phyloP scores from a whole-genome alignment of 2,888 invertebrate species.

The Glaucopsyche alexis region DNA sequence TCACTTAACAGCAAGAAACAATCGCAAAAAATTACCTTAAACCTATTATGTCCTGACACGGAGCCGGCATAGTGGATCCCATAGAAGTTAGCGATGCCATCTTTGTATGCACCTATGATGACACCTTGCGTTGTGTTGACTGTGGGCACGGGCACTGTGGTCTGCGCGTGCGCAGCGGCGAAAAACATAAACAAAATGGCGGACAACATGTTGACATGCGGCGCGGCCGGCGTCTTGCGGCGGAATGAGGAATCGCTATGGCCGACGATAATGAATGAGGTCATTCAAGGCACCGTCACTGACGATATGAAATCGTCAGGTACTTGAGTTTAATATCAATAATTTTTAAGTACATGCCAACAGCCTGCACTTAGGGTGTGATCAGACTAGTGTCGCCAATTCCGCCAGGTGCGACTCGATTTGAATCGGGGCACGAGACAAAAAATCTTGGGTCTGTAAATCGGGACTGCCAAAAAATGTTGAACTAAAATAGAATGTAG shows the following conservation, averaged over 20 bases:
- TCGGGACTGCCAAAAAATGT: too few species aligned
- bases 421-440: too few species aligned
- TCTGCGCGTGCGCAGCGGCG: slow-evolving; percentile 47
- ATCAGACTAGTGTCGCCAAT: not conserved
- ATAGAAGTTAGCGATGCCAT: slow-evolving; percentile 57
- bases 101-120: slow-evolving; percentile 49
- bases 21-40: slow-evolving; percentile 49
- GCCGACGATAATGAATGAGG: not conserved
- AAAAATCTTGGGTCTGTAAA: too few species aligned
- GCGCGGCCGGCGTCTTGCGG: slow-evolving; percentile 32
- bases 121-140: slow-evolving; percentile 60
- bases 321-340: not conserved
- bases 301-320: not conserved
- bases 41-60: slow-evolving; percentile 52
- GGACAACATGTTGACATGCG: slow-evolving; percentile 37
- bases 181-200: slow-evolving; percentile 41
- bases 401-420: too few species aligned
- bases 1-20: too few species aligned
- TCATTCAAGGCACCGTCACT: not conserved
- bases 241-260: slow-evolving; percentile 34
- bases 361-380: not conserved
- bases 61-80: slow-evolving; percentile 63
- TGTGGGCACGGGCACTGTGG: slow-evolving; percentile 38
- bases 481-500: too few species aligned
- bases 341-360: not conserved